Percentiles rank a stretch among this genome's conserved stretches.
These are phyloP conservation scores for Mormyrus iriodes DNA, from an alignment of 2,113 vertebrate genomes.

Conservation along the genomic window DNA sequence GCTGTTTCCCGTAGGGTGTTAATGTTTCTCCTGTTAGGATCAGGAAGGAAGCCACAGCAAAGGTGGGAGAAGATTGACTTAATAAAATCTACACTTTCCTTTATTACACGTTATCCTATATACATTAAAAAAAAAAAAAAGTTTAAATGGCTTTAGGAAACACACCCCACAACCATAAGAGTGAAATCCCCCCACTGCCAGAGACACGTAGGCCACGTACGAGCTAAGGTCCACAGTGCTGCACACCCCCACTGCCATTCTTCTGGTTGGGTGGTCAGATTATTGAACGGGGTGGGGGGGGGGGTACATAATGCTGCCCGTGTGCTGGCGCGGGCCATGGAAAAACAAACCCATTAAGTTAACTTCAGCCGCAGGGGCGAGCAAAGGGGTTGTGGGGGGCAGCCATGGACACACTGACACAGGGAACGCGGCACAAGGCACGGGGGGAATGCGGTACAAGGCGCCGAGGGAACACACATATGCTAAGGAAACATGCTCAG, in stretches of 20 bases:
- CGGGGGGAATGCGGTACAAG: neutral
- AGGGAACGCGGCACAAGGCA: neutral
- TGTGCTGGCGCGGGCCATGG: neutral
- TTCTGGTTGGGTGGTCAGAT: neutral
- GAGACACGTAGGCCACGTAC: constrained; percentile 13
- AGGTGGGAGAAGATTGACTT: neutral
- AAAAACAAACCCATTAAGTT: neutral
- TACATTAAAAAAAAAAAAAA: neutral
- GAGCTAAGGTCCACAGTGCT: neutral
- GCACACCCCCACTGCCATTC: neutral
- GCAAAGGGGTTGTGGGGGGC: neutral
- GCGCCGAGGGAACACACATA: too few species aligned
- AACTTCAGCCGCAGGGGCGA: neutral
- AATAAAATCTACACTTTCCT: neutral
- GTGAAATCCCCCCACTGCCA: neutral
- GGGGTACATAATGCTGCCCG: neutral
- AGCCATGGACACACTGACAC: neutral
- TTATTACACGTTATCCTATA: neutral
- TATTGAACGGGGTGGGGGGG: neutral
- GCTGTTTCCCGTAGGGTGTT: neutral
- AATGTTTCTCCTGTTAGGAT: neutral
- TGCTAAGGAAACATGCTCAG: neutral
- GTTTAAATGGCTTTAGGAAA: neutral
- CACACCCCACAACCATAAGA: neutral
- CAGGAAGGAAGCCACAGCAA: neutral